Conservation (phyloP, 2,113 vertebrate genomes). For the Coreoperca whiteheadi region DNA sequence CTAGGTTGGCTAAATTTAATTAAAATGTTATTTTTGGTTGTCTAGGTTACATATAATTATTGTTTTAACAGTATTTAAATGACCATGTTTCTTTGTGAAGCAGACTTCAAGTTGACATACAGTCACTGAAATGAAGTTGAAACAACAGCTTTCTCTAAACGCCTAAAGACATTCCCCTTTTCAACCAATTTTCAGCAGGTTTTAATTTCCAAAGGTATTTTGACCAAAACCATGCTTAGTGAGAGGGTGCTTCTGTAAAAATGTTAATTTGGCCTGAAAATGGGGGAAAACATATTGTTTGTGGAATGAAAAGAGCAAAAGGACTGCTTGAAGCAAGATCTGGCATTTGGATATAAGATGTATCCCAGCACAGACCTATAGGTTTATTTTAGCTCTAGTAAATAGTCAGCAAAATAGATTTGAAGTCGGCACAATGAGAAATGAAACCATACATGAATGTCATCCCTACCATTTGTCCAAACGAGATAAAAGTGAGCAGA, state of each 20-base stretch:
- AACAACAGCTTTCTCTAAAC: not conserved
- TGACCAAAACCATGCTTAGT: not conserved
- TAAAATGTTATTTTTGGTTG: not conserved
- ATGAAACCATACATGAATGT: not conserved
- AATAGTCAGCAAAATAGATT: not conserved
- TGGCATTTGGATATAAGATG: not conserved
- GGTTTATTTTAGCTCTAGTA: not conserved
- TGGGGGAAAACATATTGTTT: not conserved
- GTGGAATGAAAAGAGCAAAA: not conserved
- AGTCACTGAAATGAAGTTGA: not conserved
- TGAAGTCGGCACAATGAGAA: not conserved
- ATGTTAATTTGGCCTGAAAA: not conserved
- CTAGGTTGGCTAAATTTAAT: not conserved
- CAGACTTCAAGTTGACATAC: not conserved
- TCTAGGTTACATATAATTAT: not conserved
- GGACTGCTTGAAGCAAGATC: not conserved
- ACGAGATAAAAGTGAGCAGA: constrained; percentile 1
- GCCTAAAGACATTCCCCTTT: not conserved
- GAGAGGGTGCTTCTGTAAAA: not conserved
- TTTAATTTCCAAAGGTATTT: not conserved
- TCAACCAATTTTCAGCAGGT: not conserved
- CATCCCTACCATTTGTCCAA: not conserved
- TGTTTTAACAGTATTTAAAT: not conserved
- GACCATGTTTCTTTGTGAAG: not conserved
- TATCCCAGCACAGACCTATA: not conserved